Conservation (phyloP, 2,888 invertebrate genomes). For the Melieria omissa region DNA sequence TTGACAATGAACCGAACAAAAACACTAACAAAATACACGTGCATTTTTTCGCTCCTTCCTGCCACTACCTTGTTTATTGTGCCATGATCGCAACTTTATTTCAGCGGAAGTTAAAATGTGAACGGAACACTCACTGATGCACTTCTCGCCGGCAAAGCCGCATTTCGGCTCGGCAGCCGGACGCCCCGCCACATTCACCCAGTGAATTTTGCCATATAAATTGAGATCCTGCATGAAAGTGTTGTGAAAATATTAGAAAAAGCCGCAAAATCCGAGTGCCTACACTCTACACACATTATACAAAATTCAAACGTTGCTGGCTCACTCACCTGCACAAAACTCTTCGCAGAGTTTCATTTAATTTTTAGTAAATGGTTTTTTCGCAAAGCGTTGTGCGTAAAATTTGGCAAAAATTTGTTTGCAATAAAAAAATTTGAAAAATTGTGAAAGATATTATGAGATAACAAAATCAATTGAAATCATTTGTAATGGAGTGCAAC, state of each 20-base stretch:
- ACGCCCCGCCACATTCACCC: conserved; percentile 76
- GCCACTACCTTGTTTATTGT: no score
- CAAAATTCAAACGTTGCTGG: no score
- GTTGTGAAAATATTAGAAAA: not conserved
- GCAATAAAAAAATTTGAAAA: conserved; percentile 14
- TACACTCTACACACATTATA: not conserved
- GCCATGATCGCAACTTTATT: not conserved
- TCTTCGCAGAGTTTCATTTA: conserved; percentile 21
- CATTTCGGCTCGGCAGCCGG: conserved; percentile 89
- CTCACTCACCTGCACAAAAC: conserved; percentile 36
- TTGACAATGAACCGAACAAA: no score
- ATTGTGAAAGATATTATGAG: not conserved
- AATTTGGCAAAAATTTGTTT: no score
- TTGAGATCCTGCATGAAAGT: conserved; percentile 74
- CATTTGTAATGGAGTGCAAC: not conserved
- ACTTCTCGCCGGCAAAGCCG: conserved; percentile 91
- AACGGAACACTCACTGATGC: conserved; percentile 79
- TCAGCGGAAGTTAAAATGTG: not conserved
- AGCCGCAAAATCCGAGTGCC: not conserved
- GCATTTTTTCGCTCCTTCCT: no score
- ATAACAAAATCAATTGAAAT: not conserved
- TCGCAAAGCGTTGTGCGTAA: conserved; percentile 13
- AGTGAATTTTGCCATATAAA: conserved; percentile 77
- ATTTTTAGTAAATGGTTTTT: conserved; percentile 21
- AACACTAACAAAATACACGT: no score